Percentiles rank a stretch among this genome's conserved stretches.
These are phyloP conservation scores for Drosophila orena DNA, from an alignment of 1,140 invertebrate genomes.

Conservation along the genomic window DNA sequence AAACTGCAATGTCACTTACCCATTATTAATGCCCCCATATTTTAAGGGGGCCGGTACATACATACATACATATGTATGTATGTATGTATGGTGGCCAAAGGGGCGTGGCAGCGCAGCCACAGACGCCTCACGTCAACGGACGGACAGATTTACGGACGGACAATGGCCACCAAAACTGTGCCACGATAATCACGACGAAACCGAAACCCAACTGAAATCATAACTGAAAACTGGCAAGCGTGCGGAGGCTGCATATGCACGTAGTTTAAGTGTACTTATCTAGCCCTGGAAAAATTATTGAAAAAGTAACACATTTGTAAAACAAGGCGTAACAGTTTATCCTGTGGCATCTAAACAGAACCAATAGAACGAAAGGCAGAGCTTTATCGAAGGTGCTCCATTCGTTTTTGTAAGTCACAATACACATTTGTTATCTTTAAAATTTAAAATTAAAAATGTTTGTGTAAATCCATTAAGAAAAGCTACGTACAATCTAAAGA, in stretches of 20 bases:
- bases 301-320: no score
- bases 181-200: slow-evolving; percentile 25
- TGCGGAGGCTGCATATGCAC: slow-evolving; percentile 19
- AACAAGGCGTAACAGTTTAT: background rate
- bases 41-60: background rate
- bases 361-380: no score
- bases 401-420: no score
- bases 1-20: slow-evolving; percentile 69
- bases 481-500: no score
- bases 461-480: no score
- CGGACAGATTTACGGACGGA: slow-evolving; percentile 9
- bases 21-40: slow-evolving; percentile 55
- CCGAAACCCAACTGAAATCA: slow-evolving; percentile 1
- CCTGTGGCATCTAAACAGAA: no score
- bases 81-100: background rate
- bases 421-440: no score
- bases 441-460: no score
- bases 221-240: slow-evolving; percentile 7
- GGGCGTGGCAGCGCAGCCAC: slow-evolving; percentile 21
- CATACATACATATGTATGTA: no score
- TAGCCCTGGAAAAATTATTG: background rate
- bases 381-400: no score
- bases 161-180: slow-evolving; percentile 10
- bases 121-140: slow-evolving; percentile 21
- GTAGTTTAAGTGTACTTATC: background rate